Conservation (phyloP, 2,888 invertebrate genomes). For the Drosophila picticornis region DNA sequence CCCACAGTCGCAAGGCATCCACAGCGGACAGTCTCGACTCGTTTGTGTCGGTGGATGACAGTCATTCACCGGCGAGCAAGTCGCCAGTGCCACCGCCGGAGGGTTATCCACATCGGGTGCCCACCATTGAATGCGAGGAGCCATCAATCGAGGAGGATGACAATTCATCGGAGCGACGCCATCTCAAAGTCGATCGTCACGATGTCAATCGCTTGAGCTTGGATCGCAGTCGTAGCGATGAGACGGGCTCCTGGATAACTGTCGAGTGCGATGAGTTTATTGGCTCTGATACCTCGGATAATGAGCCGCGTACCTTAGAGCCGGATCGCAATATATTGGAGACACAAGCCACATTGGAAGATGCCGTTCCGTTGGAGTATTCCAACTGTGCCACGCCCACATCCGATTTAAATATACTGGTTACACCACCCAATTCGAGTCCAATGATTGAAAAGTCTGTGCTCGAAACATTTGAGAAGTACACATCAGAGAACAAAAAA, state of each 20-base stretch:
- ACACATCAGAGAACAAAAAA: conserved; percentile 86
- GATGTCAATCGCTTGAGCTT: conserved; percentile 83
- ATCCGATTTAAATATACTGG: conserved; percentile 86
- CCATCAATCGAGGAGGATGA: conserved; percentile 85
- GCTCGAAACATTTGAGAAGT: conserved; percentile 81
- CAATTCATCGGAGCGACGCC: conserved; percentile 82
- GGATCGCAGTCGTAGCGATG: conserved; percentile 88
- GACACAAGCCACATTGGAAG: conserved; percentile 88
- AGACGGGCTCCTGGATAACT: conserved; percentile 89
- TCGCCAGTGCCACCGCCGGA: conserved; percentile 76
- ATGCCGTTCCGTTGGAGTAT: conserved; percentile 87
- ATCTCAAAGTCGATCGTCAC: conserved; percentile 81
- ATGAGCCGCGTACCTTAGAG: conserved; percentile 83
- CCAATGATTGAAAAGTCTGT: conserved; percentile 86
- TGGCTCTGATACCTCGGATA: conserved; percentile 88
- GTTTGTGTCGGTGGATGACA: conserved; percentile 87
- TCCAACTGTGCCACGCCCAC: conserved; percentile 84
- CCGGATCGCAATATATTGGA: conserved; percentile 85
- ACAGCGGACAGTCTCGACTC: conserved; percentile 86
- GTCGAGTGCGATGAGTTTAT: conserved; percentile 89
- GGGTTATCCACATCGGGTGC: conserved; percentile 83
- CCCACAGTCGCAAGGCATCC: conserved; percentile 85
- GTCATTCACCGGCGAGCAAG: conserved; percentile 87
- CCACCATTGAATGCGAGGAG: conserved; percentile 85
- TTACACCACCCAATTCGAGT: conserved; percentile 88